Evolutionary conservation across 2,888 invertebrate species (phyloP), one percentile per base, ranked within the genome.

Genomic region (Ectropis crepuscularia): DNA sequence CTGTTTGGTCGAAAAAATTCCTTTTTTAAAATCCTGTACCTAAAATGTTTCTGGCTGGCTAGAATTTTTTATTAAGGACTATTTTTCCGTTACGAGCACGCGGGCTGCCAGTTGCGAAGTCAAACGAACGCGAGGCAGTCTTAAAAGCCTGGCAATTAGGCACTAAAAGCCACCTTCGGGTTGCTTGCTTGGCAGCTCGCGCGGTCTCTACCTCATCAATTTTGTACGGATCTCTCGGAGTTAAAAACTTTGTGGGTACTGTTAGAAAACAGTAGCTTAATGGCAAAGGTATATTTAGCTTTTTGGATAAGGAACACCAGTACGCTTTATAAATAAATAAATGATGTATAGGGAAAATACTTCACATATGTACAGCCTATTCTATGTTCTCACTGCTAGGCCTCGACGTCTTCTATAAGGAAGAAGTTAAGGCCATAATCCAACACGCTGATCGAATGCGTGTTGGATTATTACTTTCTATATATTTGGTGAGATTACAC

Each of bases 121-220:
- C 86, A 89, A 89, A 90, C 87, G 88, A 89, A 89, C 82, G 83
- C 83, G 85, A 86, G 89, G 88, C 78, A 88, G 89, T 92, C 92
- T 93, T 93, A 93, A 93, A 93, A 93, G 93, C 93, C 87, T 80
- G 85, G 89, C 93, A 93, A 93, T 93, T 93, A 93, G 84, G 88
- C 86, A 81, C 91, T 93, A 93, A 93, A 93, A 93, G 93, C 64
- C 93, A 92, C 92, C 92, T 90, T 88, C 88, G 89, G 80, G 89
- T 74, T 75, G 83, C 80, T 82, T 84, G 84, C 83, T 83, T 83
- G 81, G 81, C 78, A 77, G 74, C 77, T 75, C 77, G 82, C 82
- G 86, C 83, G 90, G 90, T 89, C 87, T 83, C 79, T 85, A 80
- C 78, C 88, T 91, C 92, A 92, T 92, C 91, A 90, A 92, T 91